Evolutionary conservation across 2,888 invertebrate species (phyloP).

Genomic region (Protophormia terraenovae): DNA sequence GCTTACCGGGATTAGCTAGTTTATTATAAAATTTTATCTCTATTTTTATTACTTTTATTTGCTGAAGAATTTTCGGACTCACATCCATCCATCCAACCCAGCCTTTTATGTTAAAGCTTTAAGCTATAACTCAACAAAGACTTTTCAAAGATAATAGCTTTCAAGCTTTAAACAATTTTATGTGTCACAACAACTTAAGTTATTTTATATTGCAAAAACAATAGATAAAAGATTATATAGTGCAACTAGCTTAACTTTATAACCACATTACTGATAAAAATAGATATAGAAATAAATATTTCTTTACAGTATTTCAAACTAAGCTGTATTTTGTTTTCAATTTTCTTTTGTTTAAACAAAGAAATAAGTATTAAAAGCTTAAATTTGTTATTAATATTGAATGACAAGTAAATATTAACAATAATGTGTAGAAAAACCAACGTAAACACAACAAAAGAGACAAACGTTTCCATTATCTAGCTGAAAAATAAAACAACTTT

Average conservation of each 20-base stretch:
- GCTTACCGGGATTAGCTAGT: too few species aligned
- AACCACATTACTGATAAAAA: not conserved
- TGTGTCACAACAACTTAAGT: constrained; percentile 5
- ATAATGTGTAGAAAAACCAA: not conserved
- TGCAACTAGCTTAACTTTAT: not conserved
- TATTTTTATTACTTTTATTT: too few species aligned
- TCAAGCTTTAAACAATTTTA: not conserved
- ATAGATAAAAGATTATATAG: not conserved
- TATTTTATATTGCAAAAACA: not conserved
- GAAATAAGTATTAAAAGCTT: constrained; percentile 49
- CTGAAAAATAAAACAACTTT: constrained; percentile 13
- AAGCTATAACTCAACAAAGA: not conserved
- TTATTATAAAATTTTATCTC: too few species aligned
- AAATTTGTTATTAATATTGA: constrained; percentile 39
- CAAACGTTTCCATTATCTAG: constrained; percentile 16
- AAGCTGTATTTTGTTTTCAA: not conserved
- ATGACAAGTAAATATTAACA: constrained; percentile 41
- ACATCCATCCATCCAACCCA: too few species aligned
- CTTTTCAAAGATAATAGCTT: not conserved
- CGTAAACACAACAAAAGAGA: constrained; percentile 23
- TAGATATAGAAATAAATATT: not conserved
- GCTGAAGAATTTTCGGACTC: too few species aligned
- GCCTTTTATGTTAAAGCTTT: too few species aligned
- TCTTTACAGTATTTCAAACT: not conserved
- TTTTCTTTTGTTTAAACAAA: constrained; percentile 43